Evolutionary conservation across 2,888 invertebrate genomes (phyloP).

Genomic region (Diloba caeruleocephala): DNA sequence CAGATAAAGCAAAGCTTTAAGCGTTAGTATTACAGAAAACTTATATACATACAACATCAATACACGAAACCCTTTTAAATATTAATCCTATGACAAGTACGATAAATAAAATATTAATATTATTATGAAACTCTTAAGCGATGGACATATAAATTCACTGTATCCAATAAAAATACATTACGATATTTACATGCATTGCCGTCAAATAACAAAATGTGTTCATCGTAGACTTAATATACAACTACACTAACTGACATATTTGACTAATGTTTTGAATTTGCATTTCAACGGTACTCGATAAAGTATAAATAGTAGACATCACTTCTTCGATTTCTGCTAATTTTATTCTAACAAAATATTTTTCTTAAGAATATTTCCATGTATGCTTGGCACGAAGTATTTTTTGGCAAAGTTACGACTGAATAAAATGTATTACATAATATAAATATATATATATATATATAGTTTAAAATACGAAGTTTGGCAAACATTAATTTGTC

Average conservation of each 20-base stretch:
- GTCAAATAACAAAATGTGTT: conserved; percentile 58
- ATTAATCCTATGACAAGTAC: conserved; percentile 71
- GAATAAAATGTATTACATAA: conserved; percentile 51
- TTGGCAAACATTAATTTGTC: conserved; percentile 72
- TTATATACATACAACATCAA: conserved; percentile 75
- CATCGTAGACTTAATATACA: conserved; percentile 54
- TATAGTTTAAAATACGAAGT: conserved; percentile 59
- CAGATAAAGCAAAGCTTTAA: conserved; percentile 74
- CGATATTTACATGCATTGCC: conserved; percentile 78
- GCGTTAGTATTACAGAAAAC: conserved; percentile 74
- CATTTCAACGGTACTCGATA: conserved; percentile 44
- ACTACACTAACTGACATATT: conserved; percentile 34
- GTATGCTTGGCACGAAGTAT: conserved; percentile 53
- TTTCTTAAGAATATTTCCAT: conserved; percentile 46
- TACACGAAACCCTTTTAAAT: conserved; percentile 71
- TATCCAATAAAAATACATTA: conserved; percentile 70
- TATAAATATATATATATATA: conserved; percentile 60
- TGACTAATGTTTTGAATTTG: conserved; percentile 32
- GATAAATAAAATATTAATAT: conserved; percentile 73
- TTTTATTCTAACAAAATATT: conserved; percentile 48
- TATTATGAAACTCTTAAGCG: conserved; percentile 64
- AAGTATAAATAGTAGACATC: conserved; percentile 49
- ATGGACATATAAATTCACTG: conserved; percentile 78
- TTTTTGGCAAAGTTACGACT: conserved; percentile 47
- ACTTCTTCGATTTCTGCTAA: conserved; percentile 41